These are phyloP conservation scores for Cosmia trapezina DNA, from an alignment of 2,888 invertebrate genomes.

Conservation along the genomic window DNA sequence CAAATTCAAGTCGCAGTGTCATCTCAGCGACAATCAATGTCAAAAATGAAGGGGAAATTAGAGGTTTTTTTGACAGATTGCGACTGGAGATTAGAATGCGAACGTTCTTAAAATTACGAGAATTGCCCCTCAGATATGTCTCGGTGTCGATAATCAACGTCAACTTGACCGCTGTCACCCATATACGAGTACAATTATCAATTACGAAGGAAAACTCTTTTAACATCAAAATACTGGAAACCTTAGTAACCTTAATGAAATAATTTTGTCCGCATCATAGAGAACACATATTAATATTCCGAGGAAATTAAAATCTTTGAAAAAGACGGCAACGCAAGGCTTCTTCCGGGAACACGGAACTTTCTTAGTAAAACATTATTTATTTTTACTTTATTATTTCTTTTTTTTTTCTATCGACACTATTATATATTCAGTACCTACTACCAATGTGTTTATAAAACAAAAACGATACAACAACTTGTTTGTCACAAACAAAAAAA, in stretches of 20 bases:
- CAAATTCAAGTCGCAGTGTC: too few species aligned
- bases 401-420: not conserved
- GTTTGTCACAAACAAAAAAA: not conserved
- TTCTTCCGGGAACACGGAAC: not conserved
- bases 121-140: not conserved
- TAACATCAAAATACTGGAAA: not conserved
- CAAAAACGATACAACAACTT: not conserved
- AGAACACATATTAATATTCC: not conserved
- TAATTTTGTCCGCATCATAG: not conserved
- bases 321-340: not conserved
- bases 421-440: not conserved
- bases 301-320: not conserved
- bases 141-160: too few species aligned
- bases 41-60: too few species aligned
- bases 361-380: not conserved
- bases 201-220: not conserved
- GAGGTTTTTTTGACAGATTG: too few species aligned
- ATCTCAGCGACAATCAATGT: too few species aligned
- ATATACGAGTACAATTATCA: too few species aligned
- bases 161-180: not conserved
- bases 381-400: not conserved
- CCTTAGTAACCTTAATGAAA: not conserved
- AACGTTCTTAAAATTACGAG: too few species aligned
- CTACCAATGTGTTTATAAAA: not conserved
- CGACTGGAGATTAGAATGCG: too few species aligned